Conservation (phyloP, 2,888 invertebrate genomes). For the Mythimna lalbum region DNA sequence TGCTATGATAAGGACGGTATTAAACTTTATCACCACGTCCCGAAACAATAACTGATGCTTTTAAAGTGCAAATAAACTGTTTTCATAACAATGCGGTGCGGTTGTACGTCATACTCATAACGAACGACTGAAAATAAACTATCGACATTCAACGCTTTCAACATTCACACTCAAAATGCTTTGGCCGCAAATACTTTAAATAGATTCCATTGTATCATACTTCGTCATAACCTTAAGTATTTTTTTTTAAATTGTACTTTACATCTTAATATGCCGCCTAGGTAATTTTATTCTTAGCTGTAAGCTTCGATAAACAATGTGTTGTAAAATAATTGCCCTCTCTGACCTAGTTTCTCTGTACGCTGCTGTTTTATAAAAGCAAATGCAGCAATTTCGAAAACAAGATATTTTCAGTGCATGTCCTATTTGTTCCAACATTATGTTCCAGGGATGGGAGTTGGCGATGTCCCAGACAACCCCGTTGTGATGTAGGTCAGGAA, state of each 20-base stretch:
- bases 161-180: constrained; percentile 44
- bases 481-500: constrained; percentile 87
- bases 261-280: constrained; percentile 2
- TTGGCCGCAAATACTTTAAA: constrained; percentile 35
- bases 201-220: constrained; percentile 34
- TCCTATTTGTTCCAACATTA: constrained; percentile 64
- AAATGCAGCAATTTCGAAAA: constrained; percentile 50
- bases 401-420: constrained; percentile 62
- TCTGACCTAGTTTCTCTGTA: constrained; percentile 31
- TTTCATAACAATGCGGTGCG: constrained; percentile 61
- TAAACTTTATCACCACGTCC: constrained; percentile 6
- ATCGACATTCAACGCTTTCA: constrained; percentile 58
- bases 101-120: constrained; percentile 37
- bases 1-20: constrained; percentile 10
- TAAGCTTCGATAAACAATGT: constrained; percentile 1
- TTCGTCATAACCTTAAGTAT: constrained; percentile 7
- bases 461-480: constrained; percentile 82
- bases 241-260: constrained; percentile 10
- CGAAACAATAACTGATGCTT: constrained; percentile 32
- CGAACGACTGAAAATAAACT: constrained; percentile 60
- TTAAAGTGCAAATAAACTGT: constrained; percentile 54
- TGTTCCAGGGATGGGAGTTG: constrained; percentile 75
- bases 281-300: constrained; percentile 5
- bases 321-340: constrained; percentile 17
- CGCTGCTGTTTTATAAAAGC: constrained; percentile 27